These are phyloP conservation scores for Puma concolor DNA, from an alignment of 2,113 vertebrate species.

Conservation along the genomic window DNA sequence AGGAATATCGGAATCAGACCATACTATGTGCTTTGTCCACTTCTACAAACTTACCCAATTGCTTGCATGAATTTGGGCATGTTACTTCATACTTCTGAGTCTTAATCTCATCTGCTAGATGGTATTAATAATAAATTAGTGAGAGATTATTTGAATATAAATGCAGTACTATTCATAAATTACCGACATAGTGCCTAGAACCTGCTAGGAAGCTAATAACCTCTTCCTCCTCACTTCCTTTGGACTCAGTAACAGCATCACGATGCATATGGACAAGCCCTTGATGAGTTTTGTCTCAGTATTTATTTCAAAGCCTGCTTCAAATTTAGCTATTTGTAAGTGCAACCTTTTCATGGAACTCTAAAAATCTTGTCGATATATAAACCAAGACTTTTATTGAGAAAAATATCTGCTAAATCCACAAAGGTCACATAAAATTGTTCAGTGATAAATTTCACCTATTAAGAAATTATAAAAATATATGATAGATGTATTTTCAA, in stretches of 20 bases:
- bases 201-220: neutral
- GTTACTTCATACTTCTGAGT: neutral
- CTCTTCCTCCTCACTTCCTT: neutral
- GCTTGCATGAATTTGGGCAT: neutral
- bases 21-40: neutral
- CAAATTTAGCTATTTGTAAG: slow-evolving; percentile 17
- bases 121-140: neutral
- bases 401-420: slow-evolving; percentile 3
- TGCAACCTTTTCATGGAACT: neutral
- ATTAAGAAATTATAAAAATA: slow-evolving; percentile 46
- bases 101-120: neutral
- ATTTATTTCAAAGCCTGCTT: neutral
- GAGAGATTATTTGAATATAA: slow-evolving; percentile 4
- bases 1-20: neutral
- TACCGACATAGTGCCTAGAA: neutral
- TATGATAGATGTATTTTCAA: neutral
- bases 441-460: neutral
- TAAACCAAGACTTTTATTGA: neutral
- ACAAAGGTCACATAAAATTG: neutral
- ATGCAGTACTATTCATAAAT: neutral
- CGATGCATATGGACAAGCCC: neutral
- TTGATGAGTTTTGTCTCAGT: neutral
- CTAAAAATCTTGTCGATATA: neutral
- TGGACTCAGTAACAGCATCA: neutral
- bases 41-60: neutral